These are phyloP conservation scores for Rhagonycha fulva DNA, from an alignment of 2,888 invertebrate species.

Conservation along the genomic window DNA sequence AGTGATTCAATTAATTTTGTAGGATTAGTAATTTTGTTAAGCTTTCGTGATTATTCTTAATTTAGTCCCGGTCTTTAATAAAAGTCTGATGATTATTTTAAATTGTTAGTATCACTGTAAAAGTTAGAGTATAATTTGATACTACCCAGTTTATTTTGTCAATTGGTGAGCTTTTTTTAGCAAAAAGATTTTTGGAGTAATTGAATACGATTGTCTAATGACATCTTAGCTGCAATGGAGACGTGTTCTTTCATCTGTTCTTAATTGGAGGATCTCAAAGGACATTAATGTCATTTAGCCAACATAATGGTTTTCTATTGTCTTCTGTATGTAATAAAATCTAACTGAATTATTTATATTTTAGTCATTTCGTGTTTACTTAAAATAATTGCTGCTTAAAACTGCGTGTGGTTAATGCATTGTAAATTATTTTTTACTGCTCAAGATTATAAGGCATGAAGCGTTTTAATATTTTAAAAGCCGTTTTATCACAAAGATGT, in stretches of 20 bases:
- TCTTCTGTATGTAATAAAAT: background rate
- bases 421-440: background rate
- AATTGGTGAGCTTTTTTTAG: background rate
- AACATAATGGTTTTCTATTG: background rate
- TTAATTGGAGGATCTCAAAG: conserved; percentile 5
- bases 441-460: background rate
- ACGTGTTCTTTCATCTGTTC: conserved; percentile 2
- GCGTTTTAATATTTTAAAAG: background rate
- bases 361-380: background rate
- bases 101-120: background rate
- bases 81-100: background rate
- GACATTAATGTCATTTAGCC: conserved; percentile 1
- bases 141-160: background rate
- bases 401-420: background rate
- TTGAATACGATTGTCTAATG: background rate
- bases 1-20: background rate
- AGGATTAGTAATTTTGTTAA: background rate
- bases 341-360: conserved; percentile 8
- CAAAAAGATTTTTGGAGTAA: background rate
- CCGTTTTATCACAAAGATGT: background rate
- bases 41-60: background rate
- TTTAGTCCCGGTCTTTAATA: background rate
- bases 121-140: background rate
- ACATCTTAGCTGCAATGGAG: background rate
- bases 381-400: background rate